phyloP scores from a whole-genome alignment of 1,140 invertebrate species.

The Colletes latitarsis region DNA sequence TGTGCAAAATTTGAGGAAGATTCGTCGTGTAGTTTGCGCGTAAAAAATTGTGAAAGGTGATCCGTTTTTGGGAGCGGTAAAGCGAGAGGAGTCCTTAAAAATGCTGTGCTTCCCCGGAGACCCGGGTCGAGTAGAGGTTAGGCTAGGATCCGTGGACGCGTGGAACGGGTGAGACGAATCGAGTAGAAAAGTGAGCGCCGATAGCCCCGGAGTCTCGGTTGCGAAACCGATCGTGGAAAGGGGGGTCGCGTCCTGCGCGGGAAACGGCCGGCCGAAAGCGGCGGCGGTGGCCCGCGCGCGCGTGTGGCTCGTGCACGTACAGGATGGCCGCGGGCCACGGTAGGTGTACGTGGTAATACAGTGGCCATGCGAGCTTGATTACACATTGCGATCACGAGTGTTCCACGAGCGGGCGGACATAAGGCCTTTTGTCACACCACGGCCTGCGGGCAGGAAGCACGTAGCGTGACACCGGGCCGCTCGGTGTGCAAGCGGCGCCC shows the following conservation, averaged over 20 bases:
- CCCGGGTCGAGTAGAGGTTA: slow-evolving; percentile 3
- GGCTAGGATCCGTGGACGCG: slow-evolving; percentile 19
- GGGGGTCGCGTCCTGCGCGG: slow-evolving; percentile 54
- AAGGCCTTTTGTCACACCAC: slow-evolving; percentile 77
- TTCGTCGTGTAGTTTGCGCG: too few relatives aligned
- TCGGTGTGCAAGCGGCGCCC: slow-evolving; percentile 67
- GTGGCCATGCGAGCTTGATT: slow-evolving; percentile 76
- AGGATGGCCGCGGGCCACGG: slow-evolving; percentile 60
- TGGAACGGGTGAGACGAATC: slow-evolving; percentile 34
- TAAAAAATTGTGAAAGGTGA: too few relatives aligned
- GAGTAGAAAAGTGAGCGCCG: slow-evolving; percentile 43
- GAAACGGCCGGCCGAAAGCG: slow-evolving; percentile 62
- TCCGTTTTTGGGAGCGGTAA: too few relatives aligned
- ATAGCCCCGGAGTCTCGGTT: neutral
- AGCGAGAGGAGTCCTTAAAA: neutral
- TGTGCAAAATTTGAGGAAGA: too few relatives aligned
- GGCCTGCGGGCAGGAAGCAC: slow-evolving; percentile 80
- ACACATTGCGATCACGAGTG: slow-evolving; percentile 79
- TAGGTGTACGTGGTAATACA: slow-evolving; percentile 71
- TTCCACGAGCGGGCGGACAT: slow-evolving; percentile 77
- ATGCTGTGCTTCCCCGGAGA: neutral
- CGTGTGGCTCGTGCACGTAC: slow-evolving; percentile 12
- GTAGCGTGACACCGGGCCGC: slow-evolving; percentile 78
- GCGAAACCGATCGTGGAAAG: slow-evolving; percentile 14
- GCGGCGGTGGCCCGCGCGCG: slow-evolving; percentile 29